These are phyloP conservation scores for Orthosia gothica DNA, from an alignment of 2,888 invertebrate species.

Conservation along the genomic window DNA sequence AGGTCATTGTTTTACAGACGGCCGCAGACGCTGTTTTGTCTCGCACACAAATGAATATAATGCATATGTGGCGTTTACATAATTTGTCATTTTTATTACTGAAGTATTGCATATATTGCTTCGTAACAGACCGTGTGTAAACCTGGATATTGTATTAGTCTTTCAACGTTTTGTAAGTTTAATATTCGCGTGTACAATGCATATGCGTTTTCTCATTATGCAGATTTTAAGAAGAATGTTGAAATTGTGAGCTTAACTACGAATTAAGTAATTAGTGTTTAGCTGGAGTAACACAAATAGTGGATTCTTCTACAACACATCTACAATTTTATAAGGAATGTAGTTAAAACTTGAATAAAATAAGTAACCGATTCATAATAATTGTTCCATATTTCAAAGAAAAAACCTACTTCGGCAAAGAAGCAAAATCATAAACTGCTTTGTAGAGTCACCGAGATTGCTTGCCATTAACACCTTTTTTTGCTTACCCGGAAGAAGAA, in stretches of 20 bases:
- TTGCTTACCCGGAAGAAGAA: conserved; percentile 44
- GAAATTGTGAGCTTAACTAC: not conserved
- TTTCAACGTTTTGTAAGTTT: conserved; percentile 24
- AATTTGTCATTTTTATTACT: conserved; percentile 65
- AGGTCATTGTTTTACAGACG: conserved; percentile 73
- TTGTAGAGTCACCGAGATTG: not conserved
- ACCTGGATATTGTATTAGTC: conserved; percentile 19
- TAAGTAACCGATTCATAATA: not conserved
- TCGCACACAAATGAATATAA: conserved; percentile 43
- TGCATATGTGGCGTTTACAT: conserved; percentile 63
- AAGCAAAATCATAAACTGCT: not conserved
- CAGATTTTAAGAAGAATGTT: conserved; percentile 8
- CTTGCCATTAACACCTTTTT: conserved; percentile 4
- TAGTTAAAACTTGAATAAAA: not conserved
- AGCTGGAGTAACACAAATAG: not conserved
- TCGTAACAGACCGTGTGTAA: conserved; percentile 30
- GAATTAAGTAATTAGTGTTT: not conserved
- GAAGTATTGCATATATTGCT: conserved; percentile 32
- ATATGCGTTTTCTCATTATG: not conserved
- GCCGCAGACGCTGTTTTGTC: conserved; percentile 64
- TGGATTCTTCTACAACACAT: not conserved
- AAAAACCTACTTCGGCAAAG: not conserved
- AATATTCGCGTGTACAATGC: conserved; percentile 23
- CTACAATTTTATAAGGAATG: not conserved
- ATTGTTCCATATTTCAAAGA: not conserved